A percentile compares a stretch with the other conserved stretches of the same genome.
Conservation (phyloP, 1,140 invertebrate genomes). For the Berghia stephanieae region DNA sequence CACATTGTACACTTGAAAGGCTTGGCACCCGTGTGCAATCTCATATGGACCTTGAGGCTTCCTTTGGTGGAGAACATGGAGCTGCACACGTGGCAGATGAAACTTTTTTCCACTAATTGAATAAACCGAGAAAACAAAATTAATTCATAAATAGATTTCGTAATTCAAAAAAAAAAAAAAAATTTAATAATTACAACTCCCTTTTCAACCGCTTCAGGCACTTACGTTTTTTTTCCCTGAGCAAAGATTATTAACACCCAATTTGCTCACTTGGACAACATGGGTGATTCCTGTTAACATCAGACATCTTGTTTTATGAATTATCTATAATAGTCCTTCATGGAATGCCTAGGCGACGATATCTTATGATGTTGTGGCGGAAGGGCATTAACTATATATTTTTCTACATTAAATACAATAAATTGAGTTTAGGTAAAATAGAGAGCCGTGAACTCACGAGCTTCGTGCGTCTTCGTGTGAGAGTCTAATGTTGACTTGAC, state of each 20-base stretch:
- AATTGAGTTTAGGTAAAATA: constrained; percentile 1
- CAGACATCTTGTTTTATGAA: too few species aligned
- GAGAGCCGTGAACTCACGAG: constrained; percentile 41
- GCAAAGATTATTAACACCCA: too few species aligned
- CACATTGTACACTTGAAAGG: constrained; percentile 77
- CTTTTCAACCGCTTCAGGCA: too few species aligned
- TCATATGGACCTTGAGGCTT: constrained; percentile 77
- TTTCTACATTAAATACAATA: not conserved
- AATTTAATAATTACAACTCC: too few species aligned
- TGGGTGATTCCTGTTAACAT: too few species aligned
- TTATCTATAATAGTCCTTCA: too few species aligned
- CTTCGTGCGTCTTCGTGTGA: constrained; percentile 66
- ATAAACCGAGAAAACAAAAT: not conserved
- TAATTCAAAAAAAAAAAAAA: too few species aligned
- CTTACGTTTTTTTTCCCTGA: too few species aligned
- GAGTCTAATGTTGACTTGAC: constrained; percentile 68
- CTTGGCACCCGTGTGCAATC: constrained; percentile 76
- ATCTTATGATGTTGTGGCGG: too few species aligned
- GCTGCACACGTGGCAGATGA: constrained; percentile 64
- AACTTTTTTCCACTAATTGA: constrained; percentile 60
- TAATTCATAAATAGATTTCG: too few species aligned
- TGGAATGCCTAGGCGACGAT: too few species aligned
- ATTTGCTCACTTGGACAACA: too few species aligned
- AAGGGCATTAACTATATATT: not conserved
- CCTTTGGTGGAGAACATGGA: constrained; percentile 67